phyloP scores from a whole-genome alignment of 2,888 invertebrate species.

The Apamea monoglypha region DNA sequence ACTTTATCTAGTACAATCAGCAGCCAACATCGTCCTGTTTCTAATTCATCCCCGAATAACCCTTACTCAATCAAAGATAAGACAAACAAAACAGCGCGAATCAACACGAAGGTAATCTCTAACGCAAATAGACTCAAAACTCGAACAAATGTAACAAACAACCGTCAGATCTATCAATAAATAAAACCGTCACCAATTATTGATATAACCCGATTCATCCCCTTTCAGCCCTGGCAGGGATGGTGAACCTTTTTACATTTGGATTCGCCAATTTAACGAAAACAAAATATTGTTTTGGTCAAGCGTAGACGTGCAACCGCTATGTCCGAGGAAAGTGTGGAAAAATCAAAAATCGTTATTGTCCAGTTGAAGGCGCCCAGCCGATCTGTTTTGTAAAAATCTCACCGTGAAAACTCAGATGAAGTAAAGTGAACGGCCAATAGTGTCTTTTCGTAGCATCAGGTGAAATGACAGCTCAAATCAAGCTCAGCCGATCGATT shows the following conservation, averaged over 20 bases:
- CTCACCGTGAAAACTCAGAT: too few species aligned
- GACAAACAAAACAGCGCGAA: conserved; percentile 47
- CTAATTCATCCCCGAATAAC: conserved; percentile 34
- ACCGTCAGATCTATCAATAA: conserved; percentile 46
- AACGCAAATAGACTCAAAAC: conserved; percentile 55
- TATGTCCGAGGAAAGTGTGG: not conserved
- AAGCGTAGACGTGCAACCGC: not conserved
- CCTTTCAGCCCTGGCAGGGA: conserved; percentile 8
- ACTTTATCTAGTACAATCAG: not conserved
- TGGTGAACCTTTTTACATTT: conserved; percentile 5
- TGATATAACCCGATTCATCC: conserved; percentile 42
- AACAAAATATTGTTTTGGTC: not conserved
- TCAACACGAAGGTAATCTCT: conserved; percentile 52
- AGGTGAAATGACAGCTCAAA: too few species aligned
- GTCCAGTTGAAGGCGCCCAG: not conserved
- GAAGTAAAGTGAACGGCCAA: not conserved
- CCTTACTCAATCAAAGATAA: conserved; percentile 49
- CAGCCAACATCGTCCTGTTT: conserved; percentile 5
- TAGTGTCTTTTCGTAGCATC: not conserved
- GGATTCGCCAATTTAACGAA: not conserved
- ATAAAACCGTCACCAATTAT: conserved; percentile 60
- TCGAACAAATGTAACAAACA: conserved; percentile 50
- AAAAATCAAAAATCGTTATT: not conserved
- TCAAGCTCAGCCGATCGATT: too few species aligned
- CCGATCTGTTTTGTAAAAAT: not conserved